Percentiles rank a stretch among this genome's conserved stretches.
phyloP scores from a whole-genome alignment of 2,797 vertebrate species.

The Babyrousa celebensis region DNA sequence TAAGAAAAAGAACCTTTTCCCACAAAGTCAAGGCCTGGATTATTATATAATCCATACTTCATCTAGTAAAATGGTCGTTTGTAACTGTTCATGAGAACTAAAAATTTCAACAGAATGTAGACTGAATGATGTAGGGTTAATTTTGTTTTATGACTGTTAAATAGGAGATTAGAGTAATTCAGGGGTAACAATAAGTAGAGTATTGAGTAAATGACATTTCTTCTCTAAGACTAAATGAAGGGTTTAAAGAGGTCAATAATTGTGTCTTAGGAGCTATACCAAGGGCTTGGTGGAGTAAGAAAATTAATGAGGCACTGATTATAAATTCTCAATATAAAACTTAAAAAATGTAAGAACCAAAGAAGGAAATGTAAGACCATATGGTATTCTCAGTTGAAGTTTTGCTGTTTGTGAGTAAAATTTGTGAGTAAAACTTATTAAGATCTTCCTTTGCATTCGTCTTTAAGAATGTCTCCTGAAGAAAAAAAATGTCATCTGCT shows the following conservation, averaged over 20 bases:
- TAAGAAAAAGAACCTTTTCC: background rate
- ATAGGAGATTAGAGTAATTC: background rate
- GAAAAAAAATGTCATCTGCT: background rate
- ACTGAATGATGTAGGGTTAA: background rate
- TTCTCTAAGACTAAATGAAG: background rate
- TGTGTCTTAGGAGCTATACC: too few species aligned
- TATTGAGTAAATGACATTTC: background rate
- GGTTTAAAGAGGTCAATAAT: background rate
- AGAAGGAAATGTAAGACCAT: background rate
- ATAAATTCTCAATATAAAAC: background rate
- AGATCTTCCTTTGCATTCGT: background rate
- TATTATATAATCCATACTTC: background rate
- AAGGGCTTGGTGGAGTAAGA: too few species aligned
- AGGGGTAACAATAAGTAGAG: background rate
- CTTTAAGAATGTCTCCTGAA: background rate
- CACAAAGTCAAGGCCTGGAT: background rate
- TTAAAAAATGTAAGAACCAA: background rate
- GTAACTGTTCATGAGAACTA: background rate
- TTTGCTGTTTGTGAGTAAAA: background rate
- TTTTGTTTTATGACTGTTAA: background rate
- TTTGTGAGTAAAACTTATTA: background rate
- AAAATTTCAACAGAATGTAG: background rate
- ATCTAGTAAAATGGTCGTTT: background rate
- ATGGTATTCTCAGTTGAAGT: too few species aligned
- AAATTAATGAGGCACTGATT: background rate